Evolutionary conservation across 2,113 vertebrate genomes (phyloP), one percentile per base, ranked within the genome.

Genomic region (Phylloscopus trochiloides): DNA sequence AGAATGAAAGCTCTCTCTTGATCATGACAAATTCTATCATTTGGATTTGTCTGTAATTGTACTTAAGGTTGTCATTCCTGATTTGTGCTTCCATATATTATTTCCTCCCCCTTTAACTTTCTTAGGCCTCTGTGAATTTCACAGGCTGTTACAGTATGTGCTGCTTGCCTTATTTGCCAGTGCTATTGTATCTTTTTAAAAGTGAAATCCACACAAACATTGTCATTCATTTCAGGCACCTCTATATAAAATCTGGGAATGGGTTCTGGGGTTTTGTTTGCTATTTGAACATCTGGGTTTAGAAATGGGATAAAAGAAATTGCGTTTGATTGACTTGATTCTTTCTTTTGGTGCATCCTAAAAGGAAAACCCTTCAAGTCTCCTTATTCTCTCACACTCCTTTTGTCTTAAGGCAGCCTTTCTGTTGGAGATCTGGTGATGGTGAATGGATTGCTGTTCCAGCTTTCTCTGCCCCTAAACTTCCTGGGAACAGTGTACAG

Each of bases 401-500:
- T 91, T 97, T 96, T 82, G 86, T 94, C 85, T 97, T 66, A 95
- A 99, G 99, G 99, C 82, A 98, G 98, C 51, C 98, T 99, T 98
- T 99, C 99, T 1, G 98, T 99, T 84, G 99, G 99, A 93, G 99
- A 99, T 96, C 98, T 99, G 92, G 99, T 99, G 61, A 99, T 99
- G 99, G 99, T 99, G 95, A 99, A 99, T 57, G 99, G 99, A 75
- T 98, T 99, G 82, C 98, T 99, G 76, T 99, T 99, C 97, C 99
- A 99, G 97, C 98, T 99, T 91, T 99, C 99, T 61, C 97, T 99
- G 62, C 99, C 99, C 26, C 98, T 99, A 26, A 99, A 99, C 98
- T 99, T 99, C 97, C 97, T 99, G 98, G 99, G 99, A 84, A 99
- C 99, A 6, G 99, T 99, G 21, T 99, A 99, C 98, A 98, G 99